phyloP scores from a whole-genome alignment of 2,888 invertebrate species.

The Drosophila hamatofila region DNA sequence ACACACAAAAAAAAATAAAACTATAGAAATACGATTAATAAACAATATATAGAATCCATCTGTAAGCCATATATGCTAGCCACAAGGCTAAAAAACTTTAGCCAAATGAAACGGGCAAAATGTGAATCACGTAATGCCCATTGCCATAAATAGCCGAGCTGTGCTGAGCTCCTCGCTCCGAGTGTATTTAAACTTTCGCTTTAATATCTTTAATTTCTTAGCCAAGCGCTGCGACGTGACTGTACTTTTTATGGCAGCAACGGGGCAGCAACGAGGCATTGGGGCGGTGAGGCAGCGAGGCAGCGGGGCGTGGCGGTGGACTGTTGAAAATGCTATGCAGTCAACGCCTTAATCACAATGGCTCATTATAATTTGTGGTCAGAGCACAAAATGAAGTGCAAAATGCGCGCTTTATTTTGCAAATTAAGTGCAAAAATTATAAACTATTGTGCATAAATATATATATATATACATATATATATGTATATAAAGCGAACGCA shows the following conservation, averaged over 20 bases:
- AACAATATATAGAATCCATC: background rate
- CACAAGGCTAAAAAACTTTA: background rate
- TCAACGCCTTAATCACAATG: slow-evolving; percentile 71
- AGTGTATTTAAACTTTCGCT: slow-evolving; percentile 47
- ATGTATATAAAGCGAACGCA: slow-evolving; percentile 19
- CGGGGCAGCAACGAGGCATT: background rate
- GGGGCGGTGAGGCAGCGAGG: background rate
- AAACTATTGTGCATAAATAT: slow-evolving; percentile 59
- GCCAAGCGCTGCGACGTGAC: slow-evolving; percentile 60
- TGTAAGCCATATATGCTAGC: background rate
- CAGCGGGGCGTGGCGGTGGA: slow-evolving; percentile 2
- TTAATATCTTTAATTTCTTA: slow-evolving; percentile 55
- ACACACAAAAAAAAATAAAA: background rate
- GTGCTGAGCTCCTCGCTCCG: background rate
- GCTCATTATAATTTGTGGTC: slow-evolving; percentile 79
- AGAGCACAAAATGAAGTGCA: slow-evolving; percentile 74
- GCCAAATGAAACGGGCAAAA: slow-evolving; percentile 13
- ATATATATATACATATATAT: too few species aligned
- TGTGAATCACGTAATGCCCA: slow-evolving; percentile 40
- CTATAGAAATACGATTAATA: slow-evolving; percentile 1
- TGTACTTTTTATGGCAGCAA: slow-evolving; percentile 60
- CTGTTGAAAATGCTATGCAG: background rate
- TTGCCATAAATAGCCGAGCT: slow-evolving; percentile 28
- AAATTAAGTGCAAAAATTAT: slow-evolving; percentile 76
- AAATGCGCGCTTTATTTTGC: slow-evolving; percentile 73